Conservation (phyloP, 2,113 vertebrate species). For the Platysteira castanea region DNA sequence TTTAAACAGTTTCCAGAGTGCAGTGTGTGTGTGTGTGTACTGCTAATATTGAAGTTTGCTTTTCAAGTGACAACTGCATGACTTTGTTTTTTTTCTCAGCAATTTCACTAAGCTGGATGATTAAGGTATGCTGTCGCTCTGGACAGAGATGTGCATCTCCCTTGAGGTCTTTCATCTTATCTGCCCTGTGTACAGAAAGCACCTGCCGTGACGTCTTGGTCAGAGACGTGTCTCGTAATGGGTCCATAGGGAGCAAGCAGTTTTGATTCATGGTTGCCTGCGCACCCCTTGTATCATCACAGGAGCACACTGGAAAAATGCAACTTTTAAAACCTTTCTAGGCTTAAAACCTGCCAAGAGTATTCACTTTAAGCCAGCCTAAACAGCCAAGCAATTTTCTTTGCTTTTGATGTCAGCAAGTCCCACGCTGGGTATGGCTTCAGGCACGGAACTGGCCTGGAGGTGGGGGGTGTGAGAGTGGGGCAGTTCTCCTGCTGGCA, state of each 20-base stretch:
- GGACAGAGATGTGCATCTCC: constrained; percentile 16
- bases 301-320: neutral
- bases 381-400: neutral
- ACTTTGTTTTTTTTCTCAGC: neutral
- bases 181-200: neutral
- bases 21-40: neutral
- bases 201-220: neutral
- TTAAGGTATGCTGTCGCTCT: neutral
- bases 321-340: neutral
- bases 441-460: neutral
- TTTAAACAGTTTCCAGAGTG: neutral
- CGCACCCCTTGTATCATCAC: fast-evolving
- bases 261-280: neutral
- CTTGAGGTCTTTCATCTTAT: neutral
- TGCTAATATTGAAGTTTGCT: neutral
- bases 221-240: neutral
- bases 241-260: neutral
- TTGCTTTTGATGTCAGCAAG: neutral
- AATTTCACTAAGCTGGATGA: neutral
- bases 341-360: neutral
- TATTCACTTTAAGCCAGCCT: neutral
- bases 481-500: neutral
- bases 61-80: neutral
- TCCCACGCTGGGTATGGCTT: neutral
- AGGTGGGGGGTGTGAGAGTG: neutral